These are phyloP conservation scores for Idaea straminata DNA, from an alignment of 2,888 invertebrate genomes.

Conservation along the genomic window DNA sequence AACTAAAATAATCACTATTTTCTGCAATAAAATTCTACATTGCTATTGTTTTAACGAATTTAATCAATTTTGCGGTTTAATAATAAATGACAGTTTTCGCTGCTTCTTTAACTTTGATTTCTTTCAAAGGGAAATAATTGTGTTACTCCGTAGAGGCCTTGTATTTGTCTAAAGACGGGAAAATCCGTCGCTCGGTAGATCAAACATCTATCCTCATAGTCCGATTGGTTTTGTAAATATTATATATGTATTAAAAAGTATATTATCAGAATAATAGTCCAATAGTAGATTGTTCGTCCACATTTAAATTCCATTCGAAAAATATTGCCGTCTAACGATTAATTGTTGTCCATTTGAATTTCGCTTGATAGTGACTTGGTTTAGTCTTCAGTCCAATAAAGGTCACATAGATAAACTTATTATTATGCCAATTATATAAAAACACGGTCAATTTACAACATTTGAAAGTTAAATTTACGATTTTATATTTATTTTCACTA, in stretches of 20 bases:
- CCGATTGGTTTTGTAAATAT: conserved; percentile 66
- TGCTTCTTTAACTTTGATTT: neutral
- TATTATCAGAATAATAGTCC: conserved; percentile 67
- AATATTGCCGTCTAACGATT: conserved; percentile 69
- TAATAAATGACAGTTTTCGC: too few species aligned
- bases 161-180: conserved; percentile 1
- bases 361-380: conserved; percentile 47
- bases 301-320: conserved; percentile 70
- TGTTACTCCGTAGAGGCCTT: neutral
- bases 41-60: too few species aligned
- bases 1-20: too few species aligned
- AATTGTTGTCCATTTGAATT: conserved; percentile 66
- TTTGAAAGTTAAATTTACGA: too few species aligned
- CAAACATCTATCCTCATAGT: conserved; percentile 26
- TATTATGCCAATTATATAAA: conserved; percentile 27
- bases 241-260: conserved; percentile 55
- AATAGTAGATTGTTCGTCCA: conserved; percentile 75
- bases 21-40: too few species aligned
- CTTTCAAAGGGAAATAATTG: neutral
- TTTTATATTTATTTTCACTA: too few species aligned
- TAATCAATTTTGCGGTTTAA: too few species aligned
- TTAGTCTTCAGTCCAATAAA: conserved; percentile 47
- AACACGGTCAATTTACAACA: conserved; percentile 23
- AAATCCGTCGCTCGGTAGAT: conserved; percentile 25
- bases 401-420: conserved; percentile 31